phyloP scores from a whole-genome alignment of 2,797 vertebrate species.

The Ceyx erithaca region DNA sequence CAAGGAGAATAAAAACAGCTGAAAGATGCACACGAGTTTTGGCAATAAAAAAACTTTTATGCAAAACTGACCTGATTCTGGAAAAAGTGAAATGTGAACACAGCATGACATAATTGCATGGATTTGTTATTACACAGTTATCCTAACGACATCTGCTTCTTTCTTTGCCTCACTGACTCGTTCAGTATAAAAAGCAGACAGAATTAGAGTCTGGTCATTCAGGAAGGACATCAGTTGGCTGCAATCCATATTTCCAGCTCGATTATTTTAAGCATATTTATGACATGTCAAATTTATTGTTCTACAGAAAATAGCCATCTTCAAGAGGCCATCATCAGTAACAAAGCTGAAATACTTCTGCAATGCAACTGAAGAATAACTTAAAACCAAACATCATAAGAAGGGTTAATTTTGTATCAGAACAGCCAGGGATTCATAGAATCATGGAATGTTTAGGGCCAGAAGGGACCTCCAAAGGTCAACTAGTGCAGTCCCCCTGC shows the following conservation, averaged over 20 bases:
- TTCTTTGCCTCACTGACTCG: slow-evolving; percentile 19
- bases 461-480: too few species aligned
- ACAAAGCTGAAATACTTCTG: background rate
- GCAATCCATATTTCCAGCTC: background rate
- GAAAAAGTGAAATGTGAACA: slow-evolving; percentile 4
- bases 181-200: background rate
- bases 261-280: background rate
- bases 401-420: background rate
- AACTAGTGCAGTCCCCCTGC: too few species aligned
- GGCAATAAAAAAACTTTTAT: background rate
- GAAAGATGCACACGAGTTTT: background rate
- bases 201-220: background rate
- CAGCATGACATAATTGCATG: slow-evolving; percentile 41
- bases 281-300: background rate
- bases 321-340: background rate
- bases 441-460: too few species aligned
- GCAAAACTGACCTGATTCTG: slow-evolving; percentile 34
- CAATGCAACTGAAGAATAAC: background rate
- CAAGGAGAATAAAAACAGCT: background rate
- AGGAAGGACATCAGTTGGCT: slow-evolving; percentile 14
- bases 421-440: background rate
- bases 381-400: background rate
- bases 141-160: slow-evolving; percentile 4
- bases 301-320: background rate
- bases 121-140: background rate